Percentiles rank a stretch among this genome's conserved stretches.
These are phyloP conservation scores for Apogon talboti DNA, from an alignment of 2,797 vertebrate species.

Conservation along the genomic window DNA sequence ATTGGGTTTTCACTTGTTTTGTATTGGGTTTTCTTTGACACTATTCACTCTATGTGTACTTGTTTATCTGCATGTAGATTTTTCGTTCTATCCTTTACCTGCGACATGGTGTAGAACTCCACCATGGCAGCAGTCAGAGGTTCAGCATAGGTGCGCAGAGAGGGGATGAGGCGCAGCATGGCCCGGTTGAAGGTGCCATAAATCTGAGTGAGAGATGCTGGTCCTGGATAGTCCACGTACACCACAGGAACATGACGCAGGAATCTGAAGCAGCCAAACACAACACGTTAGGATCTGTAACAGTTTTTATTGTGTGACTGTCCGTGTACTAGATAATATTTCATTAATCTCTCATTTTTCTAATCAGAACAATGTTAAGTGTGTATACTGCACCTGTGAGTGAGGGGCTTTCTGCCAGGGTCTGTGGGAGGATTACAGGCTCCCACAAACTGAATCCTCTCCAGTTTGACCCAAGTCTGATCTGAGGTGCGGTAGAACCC, in stretches of 20 bases:
- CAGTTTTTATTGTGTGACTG: background rate
- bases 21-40: no score
- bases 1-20: no score
- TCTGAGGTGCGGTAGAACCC: conserved; percentile 98
- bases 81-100: conserved; percentile 81
- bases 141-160: conserved; percentile 94
- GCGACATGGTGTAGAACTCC: conserved; percentile 99
- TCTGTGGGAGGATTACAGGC: conserved; percentile 99
- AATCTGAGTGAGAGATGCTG: conserved; percentile 98
- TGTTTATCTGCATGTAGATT: background rate
- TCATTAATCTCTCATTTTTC: background rate
- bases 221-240: conserved; percentile 98
- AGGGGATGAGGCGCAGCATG: conserved; percentile 96
- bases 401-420: conserved; percentile 96
- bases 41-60: no score
- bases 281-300: background rate
- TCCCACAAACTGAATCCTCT: conserved; percentile 99
- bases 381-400: conserved; percentile 87
- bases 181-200: conserved; percentile 99
- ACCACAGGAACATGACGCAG: conserved; percentile 98
- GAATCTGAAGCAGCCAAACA: conserved; percentile 82
- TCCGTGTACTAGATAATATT: background rate
- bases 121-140: conserved; percentile 99
- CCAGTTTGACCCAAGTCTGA: conserved; percentile 98
- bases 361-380: background rate